Evolutionary conservation across 2,888 invertebrate species (phyloP), one percentile per base, ranked within the genome.

Genomic region (Ceriagrion tenellum): DNA sequence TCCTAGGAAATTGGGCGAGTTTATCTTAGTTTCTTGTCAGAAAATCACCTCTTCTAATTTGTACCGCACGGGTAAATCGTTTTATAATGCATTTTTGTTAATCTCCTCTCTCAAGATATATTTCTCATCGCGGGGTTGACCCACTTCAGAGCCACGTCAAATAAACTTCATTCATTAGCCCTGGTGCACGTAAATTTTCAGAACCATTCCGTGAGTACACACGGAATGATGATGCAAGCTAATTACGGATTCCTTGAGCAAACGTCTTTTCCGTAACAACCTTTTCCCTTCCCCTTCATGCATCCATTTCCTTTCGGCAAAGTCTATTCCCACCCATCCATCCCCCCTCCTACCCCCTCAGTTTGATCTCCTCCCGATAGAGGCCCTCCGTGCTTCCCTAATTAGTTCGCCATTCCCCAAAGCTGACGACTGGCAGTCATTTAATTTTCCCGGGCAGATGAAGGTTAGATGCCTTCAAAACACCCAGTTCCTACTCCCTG

Each of bases 381-480:
- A 35, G 16, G 81, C 35, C 81, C 16, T 26, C 6, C 81, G 35
- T 26, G 81, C 81, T 16, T 20, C 35, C 81, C 35, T 35, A 81
- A 81, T 81, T 81, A 81, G 81, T 18, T 18, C 81, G 81, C 81
- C 23, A 81, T 35, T 81, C 81, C 81, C 16, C 26, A 12, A 20
- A 35, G 13, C 81, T 81, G 81, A 81, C 81, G 81, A 81, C 81
- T 81, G 81, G 30, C 81, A 35, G 81, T 81, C 81, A 81, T 81
- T 81, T 81, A 81, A 30, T 81, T 81, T 81, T 35, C 35, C n/a
- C 35, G 0, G 8, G 47, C 47, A 35, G 81, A 30, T 35, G 30
- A 81, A 35, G 35, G 35, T 26, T 16, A 35, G 35, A 35, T 30
- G 81, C 12, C 35, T 81, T 81, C 35, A 81, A 59, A 35, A 35